Base-by-base conservation (phyloP, 2,113 vertebrate genomes). In the Sorex fumeus region DNA sequence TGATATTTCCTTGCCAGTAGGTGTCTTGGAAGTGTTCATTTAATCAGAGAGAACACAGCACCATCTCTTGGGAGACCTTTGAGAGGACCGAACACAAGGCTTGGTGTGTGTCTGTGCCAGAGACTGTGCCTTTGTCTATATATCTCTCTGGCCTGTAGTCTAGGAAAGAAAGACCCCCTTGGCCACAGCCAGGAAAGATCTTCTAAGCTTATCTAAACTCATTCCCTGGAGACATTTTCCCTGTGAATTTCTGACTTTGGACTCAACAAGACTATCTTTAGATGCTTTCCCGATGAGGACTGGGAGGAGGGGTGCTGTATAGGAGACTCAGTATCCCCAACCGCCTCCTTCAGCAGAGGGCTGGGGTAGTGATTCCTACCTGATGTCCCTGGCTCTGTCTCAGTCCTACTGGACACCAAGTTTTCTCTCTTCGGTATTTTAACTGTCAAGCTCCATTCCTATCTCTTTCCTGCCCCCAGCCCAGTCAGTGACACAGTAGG, bases 231-330 rank as follows among this genome's bases (percentile, higher is more conserved):
- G 83, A 67, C 60, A 50, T 79, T 60, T 88, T 43, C 74, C 64
- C 25, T 60, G 89, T 19, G 75, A 86, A 30, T 83, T 78, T 84
- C 25, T 70, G 92, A 47, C 89, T 88, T 71, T 90, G 92, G 64
- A 82, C 77, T 82, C 40, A 64, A 34, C n/a, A 64, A 30, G 34
- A n/a, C 66, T 72, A 2, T 34, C 80, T 88, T 50, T 66, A 60
- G 77, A 87, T 16, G 6, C 8, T 28, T 32, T 88, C 88, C 60
- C n/a, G 0, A 1, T 3, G 4, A 27, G 34, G n/a, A 47, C 30
- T n/a, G 4, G 1, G 21, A 75, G 28, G 13, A 36, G 40, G 82
- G 32, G 87, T 23, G 28, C 72, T 30, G 23, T 76, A 25, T 5
- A 64, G 47, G 40, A 79, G 66, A 47, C 66, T 43, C 5, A 19